Evolutionary conservation across 2,113 vertebrate genomes (phyloP), one percentile per base, ranked within the genome.

Genomic region (Saimiri boliviensis): DNA sequence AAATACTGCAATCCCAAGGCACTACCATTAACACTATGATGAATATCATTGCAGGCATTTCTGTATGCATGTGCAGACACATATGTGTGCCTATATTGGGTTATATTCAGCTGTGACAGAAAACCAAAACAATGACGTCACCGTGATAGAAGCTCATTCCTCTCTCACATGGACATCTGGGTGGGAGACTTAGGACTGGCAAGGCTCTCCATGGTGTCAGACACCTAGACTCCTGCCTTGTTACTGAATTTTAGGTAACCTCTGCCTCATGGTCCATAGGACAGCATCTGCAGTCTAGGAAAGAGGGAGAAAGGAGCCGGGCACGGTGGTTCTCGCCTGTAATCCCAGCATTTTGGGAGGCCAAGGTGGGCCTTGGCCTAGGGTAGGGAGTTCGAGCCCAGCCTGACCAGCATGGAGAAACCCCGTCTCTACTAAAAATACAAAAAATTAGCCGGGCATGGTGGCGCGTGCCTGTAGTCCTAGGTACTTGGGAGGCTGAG

Each of bases 21-120:
- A 93, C 10, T 13, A 40, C n/a, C 49, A 40, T 23, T 73, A 6
- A 27, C 10, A 19, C 70, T 17, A 30, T 56, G 45, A 20, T 45
- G 42, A 37, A 12, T 21, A 79, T 19, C 19, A 54, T 71, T n/a
- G 27, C 9, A 30, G 40, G 76, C 8, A 25, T 40, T n/a, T 85
- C 70, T 93, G 35, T 40, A 21, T 25, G 20, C 3, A 1, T 8
- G 47, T 47, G 1, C 32, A 58, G 19, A 54, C 37, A 30, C 21
- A 25, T 0, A 0, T 25, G 20, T 86, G 37, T 68, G 47, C 49
- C 0, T 17, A 25, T 27, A 1, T 82, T 25, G 32, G 14, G 68
- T 80, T 87, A 45, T 1, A 8, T 60, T 82, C 47, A 80, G 60
- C 45, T 70, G n/a, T 35, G 23, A 56, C 54, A 81, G 86, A 49